Percentiles rank a stretch among this genome's conserved stretches.
Conservation (phyloP, 64 coral and sea anemone genomes). For the Cladopsammia gracilis region DNA sequence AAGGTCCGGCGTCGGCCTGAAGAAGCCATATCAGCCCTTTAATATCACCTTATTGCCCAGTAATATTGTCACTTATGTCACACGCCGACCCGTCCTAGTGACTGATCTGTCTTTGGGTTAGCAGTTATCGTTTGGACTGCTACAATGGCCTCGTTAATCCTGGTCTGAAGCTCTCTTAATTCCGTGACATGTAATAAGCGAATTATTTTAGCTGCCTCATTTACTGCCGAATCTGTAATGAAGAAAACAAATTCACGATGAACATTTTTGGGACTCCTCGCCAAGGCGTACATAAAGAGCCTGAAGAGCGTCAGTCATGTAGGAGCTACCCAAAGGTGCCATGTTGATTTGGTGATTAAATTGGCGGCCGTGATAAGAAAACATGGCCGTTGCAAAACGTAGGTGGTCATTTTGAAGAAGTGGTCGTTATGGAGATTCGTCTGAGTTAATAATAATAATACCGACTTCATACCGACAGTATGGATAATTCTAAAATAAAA, state of each 20-base stretch:
- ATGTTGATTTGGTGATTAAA: too few species aligned
- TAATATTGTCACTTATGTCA: conserved; percentile 17
- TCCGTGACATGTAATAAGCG: conserved; percentile 91
- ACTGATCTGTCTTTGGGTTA: conserved; percentile 97
- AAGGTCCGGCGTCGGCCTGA: background rate
- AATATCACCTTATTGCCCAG: background rate
- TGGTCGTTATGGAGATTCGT: too few species aligned
- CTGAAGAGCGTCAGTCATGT: too few species aligned
- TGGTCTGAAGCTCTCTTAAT: conserved; percentile 91
- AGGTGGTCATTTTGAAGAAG: too few species aligned
- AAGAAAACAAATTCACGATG: background rate
- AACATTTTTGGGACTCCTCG: background rate
- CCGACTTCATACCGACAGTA: too few species aligned
- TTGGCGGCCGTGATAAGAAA: too few species aligned
- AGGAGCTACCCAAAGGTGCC: too few species aligned
- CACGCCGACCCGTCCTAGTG: conserved; percentile 87
- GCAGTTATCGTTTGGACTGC: conserved; percentile 90
- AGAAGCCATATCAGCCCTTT: background rate
- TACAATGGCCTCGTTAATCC: conserved; percentile 98
- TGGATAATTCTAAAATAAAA: too few species aligned
- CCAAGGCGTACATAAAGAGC: too few species aligned
- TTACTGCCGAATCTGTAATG: conserved; percentile 89
- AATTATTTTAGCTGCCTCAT: conserved; percentile 97
- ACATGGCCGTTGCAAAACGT: too few species aligned
- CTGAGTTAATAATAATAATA: too few species aligned